Evolutionary conservation across 1,140 invertebrate species (phyloP).

Genomic region (Gonioctena quinquepunctata): DNA sequence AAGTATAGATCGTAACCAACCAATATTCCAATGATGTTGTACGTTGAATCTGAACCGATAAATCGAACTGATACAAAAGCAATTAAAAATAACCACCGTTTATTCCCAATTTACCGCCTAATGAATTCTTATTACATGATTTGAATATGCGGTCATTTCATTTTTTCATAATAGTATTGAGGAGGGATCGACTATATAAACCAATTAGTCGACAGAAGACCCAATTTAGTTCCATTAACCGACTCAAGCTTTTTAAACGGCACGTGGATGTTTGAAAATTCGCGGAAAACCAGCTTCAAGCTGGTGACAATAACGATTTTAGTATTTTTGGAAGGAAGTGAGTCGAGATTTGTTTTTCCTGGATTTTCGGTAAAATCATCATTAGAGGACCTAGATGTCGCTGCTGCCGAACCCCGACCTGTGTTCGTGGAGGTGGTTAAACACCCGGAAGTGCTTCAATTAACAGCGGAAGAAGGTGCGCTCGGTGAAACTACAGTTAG

Average conservation of each 20-base stretch:
- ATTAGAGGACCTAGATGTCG: conserved; percentile 25
- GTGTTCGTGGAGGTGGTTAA: conserved; percentile 30
- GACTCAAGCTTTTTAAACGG: neutral
- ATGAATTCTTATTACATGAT: conserved; percentile 21
- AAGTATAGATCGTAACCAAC: conserved; percentile 7
- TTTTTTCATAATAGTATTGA: conserved; percentile 7
- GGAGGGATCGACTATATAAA: conserved; percentile 10
- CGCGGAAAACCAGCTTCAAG: neutral
- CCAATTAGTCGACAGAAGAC: neutral
- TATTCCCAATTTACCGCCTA: conserved; percentile 15
- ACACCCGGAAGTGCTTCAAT: conserved; percentile 25
- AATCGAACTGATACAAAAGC: no score
- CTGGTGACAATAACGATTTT: neutral
- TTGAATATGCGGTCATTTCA: conserved; percentile 4
- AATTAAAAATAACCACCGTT: conserved; percentile 10
- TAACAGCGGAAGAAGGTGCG: conserved; percentile 15
- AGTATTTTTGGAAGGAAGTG: neutral
- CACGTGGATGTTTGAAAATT: neutral
- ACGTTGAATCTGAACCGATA: conserved; percentile 5
- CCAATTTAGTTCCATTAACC: neutral
- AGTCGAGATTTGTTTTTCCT: neutral
- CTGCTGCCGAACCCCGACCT: conserved; percentile 38
- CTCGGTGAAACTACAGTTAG: conserved; percentile 22
- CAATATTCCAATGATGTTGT: neutral
- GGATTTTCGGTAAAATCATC: neutral